Evolutionary conservation across 1,140 invertebrate species (phyloP).

Genomic region (Ruditapes philippinarum): DNA sequence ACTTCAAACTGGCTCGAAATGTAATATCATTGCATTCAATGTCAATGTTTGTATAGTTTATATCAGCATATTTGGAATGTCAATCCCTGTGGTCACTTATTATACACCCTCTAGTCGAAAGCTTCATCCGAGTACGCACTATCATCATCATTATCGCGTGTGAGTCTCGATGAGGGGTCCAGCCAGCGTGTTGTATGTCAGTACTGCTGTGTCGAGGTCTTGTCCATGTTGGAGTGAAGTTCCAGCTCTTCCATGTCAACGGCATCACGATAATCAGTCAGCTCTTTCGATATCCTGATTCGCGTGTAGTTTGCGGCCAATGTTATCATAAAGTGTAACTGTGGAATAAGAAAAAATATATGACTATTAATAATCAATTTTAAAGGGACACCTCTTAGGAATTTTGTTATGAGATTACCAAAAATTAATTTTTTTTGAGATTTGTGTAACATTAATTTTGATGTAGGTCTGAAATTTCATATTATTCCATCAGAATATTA

Average conservation of each 20-base stretch:
- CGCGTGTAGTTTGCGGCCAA: constrained; percentile 98
- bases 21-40: neutral
- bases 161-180: constrained; percentile 44
- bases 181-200: constrained; percentile 63
- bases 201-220: constrained; percentile 47
- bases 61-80: neutral
- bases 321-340: constrained; percentile 97
- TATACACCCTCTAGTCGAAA: constrained; percentile 33
- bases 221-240: constrained; percentile 65
- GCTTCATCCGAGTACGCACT: constrained; percentile 49
- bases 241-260: constrained; percentile 84
- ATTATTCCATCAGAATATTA: no score
- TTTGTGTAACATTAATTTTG: no score
- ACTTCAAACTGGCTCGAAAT: neutral
- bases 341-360: constrained; percentile 56
- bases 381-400: no score
- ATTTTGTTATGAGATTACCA: no score
- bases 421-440: no score
- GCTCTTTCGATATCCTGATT: constrained; percentile 89
- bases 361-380: no score
- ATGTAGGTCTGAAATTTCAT: no score
- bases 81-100: neutral
- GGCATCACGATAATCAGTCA: constrained; percentile 84
- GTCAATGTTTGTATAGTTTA: neutral
- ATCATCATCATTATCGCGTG: constrained; percentile 1